Conservation (phyloP, 2,888 invertebrate species). For the Notodonta ziczac region DNA sequence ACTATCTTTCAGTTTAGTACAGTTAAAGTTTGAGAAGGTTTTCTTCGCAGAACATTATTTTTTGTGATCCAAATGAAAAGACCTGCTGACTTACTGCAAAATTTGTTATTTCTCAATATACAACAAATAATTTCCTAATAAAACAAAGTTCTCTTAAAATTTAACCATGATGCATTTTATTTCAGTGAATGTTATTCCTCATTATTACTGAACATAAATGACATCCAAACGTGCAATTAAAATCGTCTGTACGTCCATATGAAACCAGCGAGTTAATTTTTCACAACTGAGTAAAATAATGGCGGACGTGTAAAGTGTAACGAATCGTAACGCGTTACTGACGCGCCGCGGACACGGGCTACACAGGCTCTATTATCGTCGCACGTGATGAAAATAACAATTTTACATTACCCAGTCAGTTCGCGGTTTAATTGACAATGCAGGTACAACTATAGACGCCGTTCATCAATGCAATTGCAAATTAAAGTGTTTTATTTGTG, state of each 20-base stretch:
- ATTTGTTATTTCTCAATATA: background rate
- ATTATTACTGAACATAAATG: background rate
- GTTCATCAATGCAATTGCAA: slow-evolving; percentile 55
- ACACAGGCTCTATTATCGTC: slow-evolving; percentile 37
- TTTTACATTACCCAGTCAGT: slow-evolving; percentile 58
- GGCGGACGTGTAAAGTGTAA: slow-evolving; percentile 42
- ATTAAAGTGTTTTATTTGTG: slow-evolving; percentile 58
- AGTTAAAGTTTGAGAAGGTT: too few species aligned
- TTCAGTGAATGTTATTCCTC: too few species aligned
- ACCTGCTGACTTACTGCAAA: background rate
- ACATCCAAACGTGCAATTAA: background rate
- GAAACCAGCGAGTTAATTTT: slow-evolving; percentile 7
- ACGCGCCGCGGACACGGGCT: slow-evolving; percentile 30
- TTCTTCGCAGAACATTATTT: too few species aligned
- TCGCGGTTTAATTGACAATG: slow-evolving; percentile 64
- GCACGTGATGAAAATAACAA: slow-evolving; percentile 67
- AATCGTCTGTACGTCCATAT: background rate
- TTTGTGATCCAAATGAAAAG: background rate
- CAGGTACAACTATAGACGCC: slow-evolving; percentile 42
- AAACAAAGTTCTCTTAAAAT: too few species aligned
- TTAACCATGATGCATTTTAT: too few species aligned
- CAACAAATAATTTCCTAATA: background rate
- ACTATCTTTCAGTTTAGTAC: too few species aligned
- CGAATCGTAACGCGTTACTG: slow-evolving; percentile 39
- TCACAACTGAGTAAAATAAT: slow-evolving; percentile 1